Evolutionary conservation across 2,113 vertebrate species (phyloP).

Genomic region (Leucoraja erinaceus): DNA sequence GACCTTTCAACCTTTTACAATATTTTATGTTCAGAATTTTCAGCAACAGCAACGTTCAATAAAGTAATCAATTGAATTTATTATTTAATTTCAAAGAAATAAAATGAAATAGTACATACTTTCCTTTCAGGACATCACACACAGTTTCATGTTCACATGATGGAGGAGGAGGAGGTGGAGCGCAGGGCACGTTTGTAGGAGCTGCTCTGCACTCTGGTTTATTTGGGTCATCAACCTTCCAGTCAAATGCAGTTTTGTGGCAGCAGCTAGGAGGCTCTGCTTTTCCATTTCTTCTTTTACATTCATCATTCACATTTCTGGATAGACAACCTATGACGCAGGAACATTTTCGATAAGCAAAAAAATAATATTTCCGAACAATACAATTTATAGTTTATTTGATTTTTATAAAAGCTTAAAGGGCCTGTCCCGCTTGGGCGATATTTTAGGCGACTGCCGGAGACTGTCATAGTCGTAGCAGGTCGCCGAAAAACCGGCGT

Average conservation of each 20-base stretch:
- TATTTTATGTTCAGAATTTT: not conserved
- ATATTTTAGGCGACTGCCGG: too few relatives aligned
- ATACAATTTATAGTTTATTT: too few relatives aligned
- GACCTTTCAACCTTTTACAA: too few relatives aligned
- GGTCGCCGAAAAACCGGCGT: too few relatives aligned
- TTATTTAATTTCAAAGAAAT: not conserved
- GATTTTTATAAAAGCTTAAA: too few relatives aligned
- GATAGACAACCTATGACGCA: not conserved
- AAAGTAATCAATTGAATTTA: not conserved
- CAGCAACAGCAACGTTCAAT: not conserved
- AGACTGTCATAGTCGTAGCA: too few relatives aligned
- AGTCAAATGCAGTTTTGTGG: constrained; percentile 53
- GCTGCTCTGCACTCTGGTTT: constrained; percentile 49
- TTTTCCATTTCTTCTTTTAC: constrained; percentile 51
- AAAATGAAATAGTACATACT: not conserved
- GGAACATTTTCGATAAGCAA: not conserved
- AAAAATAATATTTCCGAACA: not conserved
- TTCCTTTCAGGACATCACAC: not conserved
- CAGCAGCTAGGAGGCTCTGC: constrained; percentile 53
- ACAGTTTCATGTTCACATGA: not conserved
- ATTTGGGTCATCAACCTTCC: constrained; percentile 48
- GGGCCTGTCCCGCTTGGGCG: too few relatives aligned
- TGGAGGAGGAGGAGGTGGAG: not conserved
- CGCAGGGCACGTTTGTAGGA: constrained; percentile 44
- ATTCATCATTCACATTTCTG: constrained; percentile 39